Base-by-base conservation (phyloP, 2,888 invertebrate genomes). In the Watsonalla binaria region DNA sequence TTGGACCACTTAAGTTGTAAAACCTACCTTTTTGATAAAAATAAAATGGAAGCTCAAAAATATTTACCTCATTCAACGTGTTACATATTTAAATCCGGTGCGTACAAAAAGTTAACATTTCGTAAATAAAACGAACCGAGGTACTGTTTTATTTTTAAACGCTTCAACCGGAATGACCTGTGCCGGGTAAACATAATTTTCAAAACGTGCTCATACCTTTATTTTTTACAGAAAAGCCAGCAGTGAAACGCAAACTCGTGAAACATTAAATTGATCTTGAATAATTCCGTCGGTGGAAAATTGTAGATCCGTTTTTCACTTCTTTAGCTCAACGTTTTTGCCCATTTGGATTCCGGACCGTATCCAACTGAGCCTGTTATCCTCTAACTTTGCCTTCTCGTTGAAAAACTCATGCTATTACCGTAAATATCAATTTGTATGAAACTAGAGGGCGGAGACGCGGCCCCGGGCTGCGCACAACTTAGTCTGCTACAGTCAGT, bases 341-440 rank as follows among this genome's bases (percentile, higher is more conserved):
- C 84, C 80, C 80, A 83, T 84, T 88, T 79, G 75, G 79, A 86
- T 86, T 79, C 84, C 78, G 76, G 70, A 67, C 78, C 75, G 77
- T 76, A 82, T 82, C 82, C 82, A 77, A 84, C 82, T 80, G 79
- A 82, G 86, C 84, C 83, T 80, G 84, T 86, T 86, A 86, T 83
- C 80, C 84, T 73, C 78, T 72, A 86, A 86, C 82, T 87, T 86
- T 80, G 78, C 79, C 76, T 78, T 80, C 76, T 72, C 80, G 82
- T 77, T 82, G 84, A 88, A 89, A 90, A 90, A 87, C 86, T 87
- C 86, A 62, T 66, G 83, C 88, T 85, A 87, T 90, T 87, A 90
- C 84, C 87, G 89, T 90, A 90, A 90, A 90, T 90, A 90, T 90
- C 90, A 90, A 90, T 90, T 90, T 89, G 86, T 86, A 87, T 88